Evolutionary conservation across 2,797 vertebrate genomes (phyloP), one percentile per base, ranked within the genome.

Genomic region (Galaxias olidus): DNA sequence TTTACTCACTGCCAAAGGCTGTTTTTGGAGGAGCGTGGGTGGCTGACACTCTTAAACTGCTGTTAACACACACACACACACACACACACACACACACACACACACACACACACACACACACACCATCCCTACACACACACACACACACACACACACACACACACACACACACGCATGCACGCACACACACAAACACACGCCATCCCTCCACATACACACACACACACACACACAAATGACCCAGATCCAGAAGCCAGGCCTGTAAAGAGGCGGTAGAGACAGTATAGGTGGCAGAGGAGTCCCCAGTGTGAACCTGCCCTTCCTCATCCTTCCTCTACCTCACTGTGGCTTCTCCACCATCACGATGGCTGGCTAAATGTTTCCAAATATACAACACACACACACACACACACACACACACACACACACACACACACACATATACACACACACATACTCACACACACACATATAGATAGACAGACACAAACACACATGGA

Each of bases 221-320:
- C 61, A 56, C 58, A 75, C 63, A 69, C 49, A 66, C 65, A n/a
- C 8, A 46, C 59, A 59, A 51, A 57, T 20, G 60, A 41, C 66
- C 82, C 80, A 86, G 76, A 80, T 71, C 47, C 47, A 62, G 66
- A 73, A 4, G 13, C 80, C 50, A 80, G 82, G 75, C 76, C 80
- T 86, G 78, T 76, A 90, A 88, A 88, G 77, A 87, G 82, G 86
- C 89, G 50, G 74, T 57, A 88, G 87, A 83, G 74, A 69, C 79
- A 82, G 81, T 87, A 74, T 77, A 80, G 77, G 72, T 80, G 63
- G 72, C 66, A 63, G 80, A 76, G 75, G 67, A 80, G 74, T 70
- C 80, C 80, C 72, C 73, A 51, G 72, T 75, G 49, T 86, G 80
- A 89, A 88, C 86, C 75, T 49, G 14, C 60, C 63, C 55, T 46